Percentiles rank a stretch among this genome's conserved stretches.
Conservation (phyloP, 2,888 invertebrate genomes). For the Glaucopsyche alexis region DNA sequence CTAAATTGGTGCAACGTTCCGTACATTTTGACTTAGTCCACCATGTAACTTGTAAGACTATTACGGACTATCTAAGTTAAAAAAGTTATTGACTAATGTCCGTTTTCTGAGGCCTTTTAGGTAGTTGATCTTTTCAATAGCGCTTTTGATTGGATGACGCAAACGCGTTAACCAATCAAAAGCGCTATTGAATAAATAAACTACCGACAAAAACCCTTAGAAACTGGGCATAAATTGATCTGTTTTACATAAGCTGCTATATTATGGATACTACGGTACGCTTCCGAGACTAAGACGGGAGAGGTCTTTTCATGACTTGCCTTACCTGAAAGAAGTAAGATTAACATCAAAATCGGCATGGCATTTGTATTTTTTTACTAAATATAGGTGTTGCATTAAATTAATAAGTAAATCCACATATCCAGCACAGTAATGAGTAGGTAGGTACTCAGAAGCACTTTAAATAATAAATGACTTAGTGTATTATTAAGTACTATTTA, state of each 20-base stretch:
- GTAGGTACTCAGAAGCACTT: constrained; percentile 9
- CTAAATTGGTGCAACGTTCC: too few species aligned
- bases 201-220: too few species aligned
- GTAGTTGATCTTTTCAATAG: too few species aligned
- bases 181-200: too few species aligned
- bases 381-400: too few species aligned
- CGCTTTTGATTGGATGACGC: too few species aligned
- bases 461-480: not conserved
- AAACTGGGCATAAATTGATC: constrained; percentile 30
- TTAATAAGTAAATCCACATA: not conserved
- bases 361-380: constrained; percentile 27
- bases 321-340: constrained; percentile 89
- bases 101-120: too few species aligned
- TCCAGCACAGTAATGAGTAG: constrained; percentile 13
- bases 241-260: constrained; percentile 74
- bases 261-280: constrained; percentile 85
- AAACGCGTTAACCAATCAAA: too few species aligned
- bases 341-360: constrained; percentile 57
- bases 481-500: not conserved
- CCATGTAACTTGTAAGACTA: too few species aligned
- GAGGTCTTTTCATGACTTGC: constrained; percentile 88
- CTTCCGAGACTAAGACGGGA: constrained; percentile 88
- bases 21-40: too few species aligned
- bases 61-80: too few species aligned
- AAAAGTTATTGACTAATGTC: too few species aligned